Evolutionary conservation across 1,140 invertebrate genomes (phyloP).

Genomic region (Heliconius himera): DNA sequence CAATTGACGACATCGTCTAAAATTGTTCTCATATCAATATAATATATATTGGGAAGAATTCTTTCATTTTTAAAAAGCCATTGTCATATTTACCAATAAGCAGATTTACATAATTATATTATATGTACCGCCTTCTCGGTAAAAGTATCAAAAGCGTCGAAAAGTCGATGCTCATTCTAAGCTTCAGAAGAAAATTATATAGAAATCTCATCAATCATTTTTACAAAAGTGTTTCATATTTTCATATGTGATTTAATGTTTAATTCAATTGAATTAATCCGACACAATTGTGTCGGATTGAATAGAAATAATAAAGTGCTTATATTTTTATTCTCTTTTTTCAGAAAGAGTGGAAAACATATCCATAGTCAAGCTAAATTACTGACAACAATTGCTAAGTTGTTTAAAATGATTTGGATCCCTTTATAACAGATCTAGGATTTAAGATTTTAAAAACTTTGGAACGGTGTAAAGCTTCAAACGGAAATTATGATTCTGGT

Average conservation of each 20-base stretch:
- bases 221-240: not conserved
- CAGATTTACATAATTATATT: slow-evolving; percentile 15
- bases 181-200: not conserved
- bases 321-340: no score
- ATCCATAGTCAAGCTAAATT: no score
- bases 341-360: no score
- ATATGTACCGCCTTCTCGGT: slow-evolving; percentile 10
- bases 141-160: not conserved
- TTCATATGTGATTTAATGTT: not conserved
- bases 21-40: not conserved
- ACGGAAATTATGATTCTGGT: no score
- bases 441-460: no score
- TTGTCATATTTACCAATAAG: slow-evolving; percentile 12
- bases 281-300: no score
- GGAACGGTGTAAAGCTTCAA: no score
- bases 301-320: no score
- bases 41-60: slow-evolving; percentile 5
- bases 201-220: slow-evolving; percentile 1
- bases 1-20: not conserved
- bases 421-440: no score
- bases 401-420: no score
- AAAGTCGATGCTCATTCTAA: slow-evolving; percentile 1
- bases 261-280: no score
- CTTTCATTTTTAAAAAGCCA: slow-evolving; percentile 7
- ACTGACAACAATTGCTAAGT: no score